Base-by-base conservation (phyloP, 23 tunicate species). In the Botrylloides violaceus region DNA sequence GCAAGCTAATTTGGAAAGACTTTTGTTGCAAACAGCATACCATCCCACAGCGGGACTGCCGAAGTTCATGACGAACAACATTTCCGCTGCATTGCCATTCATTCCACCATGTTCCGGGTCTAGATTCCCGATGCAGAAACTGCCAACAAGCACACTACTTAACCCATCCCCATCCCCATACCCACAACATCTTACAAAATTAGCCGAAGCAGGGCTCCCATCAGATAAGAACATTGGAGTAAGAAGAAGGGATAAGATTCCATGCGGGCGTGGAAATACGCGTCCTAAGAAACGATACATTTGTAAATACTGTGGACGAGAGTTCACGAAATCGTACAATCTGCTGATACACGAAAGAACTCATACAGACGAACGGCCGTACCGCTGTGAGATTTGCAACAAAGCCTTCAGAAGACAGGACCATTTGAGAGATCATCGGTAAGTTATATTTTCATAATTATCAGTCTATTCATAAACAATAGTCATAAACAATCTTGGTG, bases 371-470 rank as follows among this genome's bases (percentile, higher is more conserved):
- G 98, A 92, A 55, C 27, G 98, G 55, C 98, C 98, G 9, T 92
- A 92, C 80, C 70, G 82, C 1, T 92, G 98, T 49, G 98, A 92
- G 38, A 75, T 92, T 78, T 92, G 98, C 83, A 80, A 85, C 58
- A 91, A 91, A 63, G 94, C 94, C 0, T 92, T 92, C 71, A 64
- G 98, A 64, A 61, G 98, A 28, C 98, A 92, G 43, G 98, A 92
- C 39, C 98, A 92, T 76, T 77, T 92, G 29, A 56, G 98, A 21
- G 98, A 92, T 65, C 98, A 92, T 76, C 80, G 92, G 98, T 92
- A 39, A 32, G 86, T 37, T 0, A 20, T 3, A 19, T 55, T 53
- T 27, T 12, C 18, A 12, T n/a, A n/a, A n/a, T n/a, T n/a, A n/a
- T n/a, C n/a, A n/a, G n/a, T n/a, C n/a, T n/a, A n/a, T n/a, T n/a